Base-by-base conservation (phyloP, 1,140 invertebrate species). In the Micrasema minimum region DNA sequence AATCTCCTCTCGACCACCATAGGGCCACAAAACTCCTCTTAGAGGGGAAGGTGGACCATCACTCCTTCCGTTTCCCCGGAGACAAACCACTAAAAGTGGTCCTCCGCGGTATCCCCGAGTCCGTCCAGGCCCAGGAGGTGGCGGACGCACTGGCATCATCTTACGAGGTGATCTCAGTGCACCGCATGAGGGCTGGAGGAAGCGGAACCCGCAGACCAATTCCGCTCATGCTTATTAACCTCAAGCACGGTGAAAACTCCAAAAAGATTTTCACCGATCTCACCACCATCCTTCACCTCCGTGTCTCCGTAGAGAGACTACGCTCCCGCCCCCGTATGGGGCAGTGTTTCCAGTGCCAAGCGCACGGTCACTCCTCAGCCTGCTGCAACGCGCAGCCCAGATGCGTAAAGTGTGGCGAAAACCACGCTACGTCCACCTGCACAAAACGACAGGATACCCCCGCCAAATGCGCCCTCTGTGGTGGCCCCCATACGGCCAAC, bases 301-400 rank as follows among this genome's bases (percentile, higher is more conserved):
- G 18, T 9, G 16, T 48, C 6, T 2, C 12, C 1, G 12, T 45
- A 14, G 43, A 51, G 18, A 20, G n/a, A 2, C 7, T 51, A 11
- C 0, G 20, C 0, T 18, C 2, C 20, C 18, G 18, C 0, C 18
- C 20, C 10, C 5, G 48, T 6, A 22, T 51, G n/a, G 48, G 48
- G 9, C 51, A 55, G 14, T 55, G 51, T 23, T 55, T 16, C 37
- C 35, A 35, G 9, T 61, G 57, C 57, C 57, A 61, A n/a, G 14
- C 4, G 4, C n/a, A 43, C 41, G 57, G 57, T 16, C 57, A 61
- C 4, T 43, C 23, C 4, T 5, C 53, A 2, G 0, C 35, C 0
- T 43, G 41, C 41, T 43, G 57, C 20, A 11, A 43, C 14, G 38
- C 35, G 1, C 4, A 10, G 1, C 57, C 38, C 1, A 1, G 57